These are phyloP conservation scores for Scaptodrosophila lebanonensis DNA, from an alignment of 1,140 invertebrate species.

Conservation along the genomic window DNA sequence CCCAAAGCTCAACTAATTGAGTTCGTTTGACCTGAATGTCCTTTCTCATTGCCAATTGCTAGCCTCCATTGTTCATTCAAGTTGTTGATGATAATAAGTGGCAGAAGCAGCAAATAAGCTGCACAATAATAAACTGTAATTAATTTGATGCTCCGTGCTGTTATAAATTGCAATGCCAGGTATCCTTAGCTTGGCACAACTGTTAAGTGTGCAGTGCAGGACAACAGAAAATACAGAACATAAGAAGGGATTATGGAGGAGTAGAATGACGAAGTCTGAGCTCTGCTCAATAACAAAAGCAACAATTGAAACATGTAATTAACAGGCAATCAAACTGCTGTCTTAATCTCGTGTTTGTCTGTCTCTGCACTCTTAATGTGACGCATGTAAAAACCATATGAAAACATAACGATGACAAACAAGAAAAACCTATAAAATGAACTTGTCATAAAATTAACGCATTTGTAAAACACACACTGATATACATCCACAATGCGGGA, in stretches of 20 bases:
- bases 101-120: conserved; percentile 16
- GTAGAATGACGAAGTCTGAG: too few relatives aligned
- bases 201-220: too few relatives aligned
- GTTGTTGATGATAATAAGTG: conserved; percentile 27
- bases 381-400: conserved; percentile 45
- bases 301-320: conserved; percentile 69
- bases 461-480: conserved; percentile 72
- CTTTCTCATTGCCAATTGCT: too few relatives aligned
- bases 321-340: conserved; percentile 62
- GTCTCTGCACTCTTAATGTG: conserved; percentile 41
- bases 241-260: too few relatives aligned
- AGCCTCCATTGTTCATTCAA: too few relatives aligned
- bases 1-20: too few relatives aligned
- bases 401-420: conserved; percentile 59
- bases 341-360: conserved; percentile 32
- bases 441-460: conserved; percentile 75
- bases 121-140: conserved; percentile 46
- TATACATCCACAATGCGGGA: conserved; percentile 68
- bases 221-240: not conserved
- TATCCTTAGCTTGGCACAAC: too few relatives aligned
- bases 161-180: conserved; percentile 48
- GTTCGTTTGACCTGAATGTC: too few relatives aligned
- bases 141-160: conserved; percentile 44
- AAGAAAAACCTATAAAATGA: conserved; percentile 71
- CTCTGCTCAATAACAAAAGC: conserved; percentile 22